Conservation (phyloP, 2,797 vertebrate genomes). For the Margarornis squamiger region DNA sequence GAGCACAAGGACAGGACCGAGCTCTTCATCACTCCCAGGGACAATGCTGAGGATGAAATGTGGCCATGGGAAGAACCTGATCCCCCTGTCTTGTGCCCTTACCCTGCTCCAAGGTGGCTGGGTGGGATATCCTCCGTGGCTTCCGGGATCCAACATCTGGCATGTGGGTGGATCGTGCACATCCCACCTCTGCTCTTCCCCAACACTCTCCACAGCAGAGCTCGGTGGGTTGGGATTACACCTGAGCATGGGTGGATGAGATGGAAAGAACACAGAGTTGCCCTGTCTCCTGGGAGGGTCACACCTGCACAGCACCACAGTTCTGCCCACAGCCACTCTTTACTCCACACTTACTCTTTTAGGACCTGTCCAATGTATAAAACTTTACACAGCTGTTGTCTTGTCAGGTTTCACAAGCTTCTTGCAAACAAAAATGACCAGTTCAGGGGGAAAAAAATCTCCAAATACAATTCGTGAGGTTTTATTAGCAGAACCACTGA, state of each 20-base stretch:
- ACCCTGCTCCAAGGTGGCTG: neutral
- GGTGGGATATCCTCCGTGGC: neutral
- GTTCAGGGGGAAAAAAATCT: neutral
- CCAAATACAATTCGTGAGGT: neutral
- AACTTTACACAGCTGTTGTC: neutral
- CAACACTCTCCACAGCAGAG: rapidly evolving
- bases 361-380: neutral
- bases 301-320: neutral
- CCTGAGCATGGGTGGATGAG: too few relatives aligned
- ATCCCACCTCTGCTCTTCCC: neutral
- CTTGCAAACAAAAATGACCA: neutral
- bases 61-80: neutral
- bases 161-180: rapidly evolving
- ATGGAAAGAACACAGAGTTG: neutral
- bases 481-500: neutral
- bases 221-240: rapidly evolving
- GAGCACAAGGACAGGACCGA: neutral
- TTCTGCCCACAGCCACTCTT: neutral
- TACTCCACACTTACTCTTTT: neutral
- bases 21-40: rapidly evolving
- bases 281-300: too few relatives aligned
- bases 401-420: neutral
- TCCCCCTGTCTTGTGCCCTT: neutral
- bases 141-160: neutral
- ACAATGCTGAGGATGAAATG: rapidly evolving